Conservation (phyloP, 2,113 vertebrate species). For the Dicrurus megarhynchus region DNA sequence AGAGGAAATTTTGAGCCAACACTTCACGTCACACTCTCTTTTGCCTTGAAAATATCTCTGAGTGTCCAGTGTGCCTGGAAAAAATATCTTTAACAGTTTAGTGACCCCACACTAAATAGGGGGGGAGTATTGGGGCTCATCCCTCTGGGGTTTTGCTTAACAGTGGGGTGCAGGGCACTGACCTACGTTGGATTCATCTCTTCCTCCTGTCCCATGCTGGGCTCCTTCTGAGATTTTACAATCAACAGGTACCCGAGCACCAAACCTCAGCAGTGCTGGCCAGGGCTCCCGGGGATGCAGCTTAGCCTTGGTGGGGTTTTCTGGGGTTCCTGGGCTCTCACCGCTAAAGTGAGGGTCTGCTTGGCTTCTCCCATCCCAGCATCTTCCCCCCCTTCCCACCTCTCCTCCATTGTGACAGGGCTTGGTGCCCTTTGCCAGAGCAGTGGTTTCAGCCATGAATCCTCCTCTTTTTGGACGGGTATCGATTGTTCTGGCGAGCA, state of each 20-base stretch:
- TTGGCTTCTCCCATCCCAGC: slow-evolving; percentile 50
- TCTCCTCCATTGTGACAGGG: not conserved
- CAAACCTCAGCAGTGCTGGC: slow-evolving; percentile 30
- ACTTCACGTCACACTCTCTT: not conserved
- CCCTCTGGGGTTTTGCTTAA: not conserved
- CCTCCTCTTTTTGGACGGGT: slow-evolving; percentile 7
- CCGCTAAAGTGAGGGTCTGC: slow-evolving; percentile 24
- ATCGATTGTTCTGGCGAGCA: not conserved
- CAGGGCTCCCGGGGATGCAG: not conserved
- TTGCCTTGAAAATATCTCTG: not conserved
- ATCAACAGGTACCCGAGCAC: slow-evolving; percentile 32
- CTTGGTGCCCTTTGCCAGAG: slow-evolving; percentile 48
- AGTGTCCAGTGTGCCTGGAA: not conserved
- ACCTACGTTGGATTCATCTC: not conserved
- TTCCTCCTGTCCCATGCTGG: not conserved
- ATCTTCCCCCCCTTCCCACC: not conserved
- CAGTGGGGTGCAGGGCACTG: not conserved
- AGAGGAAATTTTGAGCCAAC: not conserved
- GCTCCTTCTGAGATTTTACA: not conserved
- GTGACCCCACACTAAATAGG: not conserved
- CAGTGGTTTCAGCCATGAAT: not conserved
- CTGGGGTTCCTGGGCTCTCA: not conserved
- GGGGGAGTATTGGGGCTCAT: not conserved
- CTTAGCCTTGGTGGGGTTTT: slow-evolving; percentile 9
- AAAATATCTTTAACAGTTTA: not conserved